Percentiles rank a stretch among this genome's conserved stretches.
phyloP scores from a whole-genome alignment of 2,113 vertebrate species.

The Dendrocopos noguchii region DNA sequence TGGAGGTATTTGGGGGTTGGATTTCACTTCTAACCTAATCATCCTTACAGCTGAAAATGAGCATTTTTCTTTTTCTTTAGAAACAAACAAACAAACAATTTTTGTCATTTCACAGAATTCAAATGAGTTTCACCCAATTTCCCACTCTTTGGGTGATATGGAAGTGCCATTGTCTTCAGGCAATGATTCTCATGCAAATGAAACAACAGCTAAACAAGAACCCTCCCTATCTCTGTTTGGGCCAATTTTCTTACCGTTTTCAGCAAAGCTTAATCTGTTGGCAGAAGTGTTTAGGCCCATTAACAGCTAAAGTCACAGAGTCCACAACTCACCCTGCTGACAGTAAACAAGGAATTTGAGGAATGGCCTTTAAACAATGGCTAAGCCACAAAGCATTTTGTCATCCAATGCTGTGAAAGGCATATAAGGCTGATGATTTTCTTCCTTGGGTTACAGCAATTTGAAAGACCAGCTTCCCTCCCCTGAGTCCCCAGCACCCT shows the following conservation, averaged over 20 bases:
- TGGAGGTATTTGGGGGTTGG: neutral
- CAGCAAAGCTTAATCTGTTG: constrained; percentile 84
- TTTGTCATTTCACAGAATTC: constrained; percentile 42
- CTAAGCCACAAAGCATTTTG: constrained; percentile 76
- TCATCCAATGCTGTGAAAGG: constrained; percentile 72
- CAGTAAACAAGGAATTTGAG: constrained; percentile 82
- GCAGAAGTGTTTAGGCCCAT: constrained; percentile 85
- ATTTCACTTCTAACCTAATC: constrained; percentile 9
- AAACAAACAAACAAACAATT: constrained; percentile 54
- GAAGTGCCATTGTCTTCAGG: constrained; percentile 70
- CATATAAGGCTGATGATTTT: constrained; percentile 48
- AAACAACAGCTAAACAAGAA: constrained; percentile 71
- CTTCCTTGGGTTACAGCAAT: constrained; percentile 59
- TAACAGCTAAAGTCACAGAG: constrained; percentile 85
- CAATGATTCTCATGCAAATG: constrained; percentile 70
- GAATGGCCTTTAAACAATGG: constrained; percentile 79
- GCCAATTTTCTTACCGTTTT: constrained; percentile 83
- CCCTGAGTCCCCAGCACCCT: constrained; percentile 7
- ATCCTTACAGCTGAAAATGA: constrained; percentile 29
- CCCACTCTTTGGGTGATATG: constrained; percentile 47
- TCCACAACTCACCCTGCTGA: constrained; percentile 79
- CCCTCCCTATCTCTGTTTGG: constrained; percentile 76
- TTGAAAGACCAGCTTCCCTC: constrained; percentile 23
- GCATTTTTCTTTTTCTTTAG: constrained; percentile 38
- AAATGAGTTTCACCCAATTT: constrained; percentile 55